These are phyloP conservation scores for Prunella himalayana DNA, from an alignment of 2,113 vertebrate species.

Conservation along the genomic window DNA sequence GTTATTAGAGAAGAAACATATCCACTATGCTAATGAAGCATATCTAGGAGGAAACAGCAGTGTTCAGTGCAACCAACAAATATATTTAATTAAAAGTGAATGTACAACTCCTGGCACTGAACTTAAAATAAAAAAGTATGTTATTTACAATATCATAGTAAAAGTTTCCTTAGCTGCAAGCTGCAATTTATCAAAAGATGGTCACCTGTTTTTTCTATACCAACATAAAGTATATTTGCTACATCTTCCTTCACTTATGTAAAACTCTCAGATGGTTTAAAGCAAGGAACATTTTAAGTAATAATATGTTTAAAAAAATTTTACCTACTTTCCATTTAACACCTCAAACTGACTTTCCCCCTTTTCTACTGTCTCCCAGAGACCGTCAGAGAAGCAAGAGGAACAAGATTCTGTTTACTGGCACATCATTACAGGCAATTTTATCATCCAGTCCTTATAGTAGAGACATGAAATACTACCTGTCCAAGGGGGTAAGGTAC, in stretches of 20 bases:
- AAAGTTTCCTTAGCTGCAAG: not conserved
- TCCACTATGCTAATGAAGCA: not conserved
- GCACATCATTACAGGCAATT: not conserved
- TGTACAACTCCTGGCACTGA: not conserved
- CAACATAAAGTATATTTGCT: not conserved
- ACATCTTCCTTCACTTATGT: not conserved
- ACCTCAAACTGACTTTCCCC: not conserved
- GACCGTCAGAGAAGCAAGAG: not conserved
- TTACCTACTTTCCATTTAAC: not conserved
- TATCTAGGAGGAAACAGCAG: not conserved
- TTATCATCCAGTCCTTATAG: not conserved
- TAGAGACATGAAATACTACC: not conserved
- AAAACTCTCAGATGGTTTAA: not conserved
- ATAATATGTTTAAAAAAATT: not conserved
- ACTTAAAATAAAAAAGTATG: not conserved
- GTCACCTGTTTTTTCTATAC: not conserved
- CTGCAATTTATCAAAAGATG: not conserved
- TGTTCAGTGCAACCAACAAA: not conserved
- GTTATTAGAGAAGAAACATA: not conserved
- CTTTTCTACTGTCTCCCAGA: not conserved
- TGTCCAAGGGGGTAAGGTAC: not conserved
- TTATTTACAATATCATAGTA: not conserved
- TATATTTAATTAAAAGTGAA: not conserved
- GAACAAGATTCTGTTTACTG: not conserved
- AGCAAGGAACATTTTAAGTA: not conserved